phyloP scores from a whole-genome alignment of 2,113 vertebrate genomes.

The Melanotaenia duboulayi region DNA sequence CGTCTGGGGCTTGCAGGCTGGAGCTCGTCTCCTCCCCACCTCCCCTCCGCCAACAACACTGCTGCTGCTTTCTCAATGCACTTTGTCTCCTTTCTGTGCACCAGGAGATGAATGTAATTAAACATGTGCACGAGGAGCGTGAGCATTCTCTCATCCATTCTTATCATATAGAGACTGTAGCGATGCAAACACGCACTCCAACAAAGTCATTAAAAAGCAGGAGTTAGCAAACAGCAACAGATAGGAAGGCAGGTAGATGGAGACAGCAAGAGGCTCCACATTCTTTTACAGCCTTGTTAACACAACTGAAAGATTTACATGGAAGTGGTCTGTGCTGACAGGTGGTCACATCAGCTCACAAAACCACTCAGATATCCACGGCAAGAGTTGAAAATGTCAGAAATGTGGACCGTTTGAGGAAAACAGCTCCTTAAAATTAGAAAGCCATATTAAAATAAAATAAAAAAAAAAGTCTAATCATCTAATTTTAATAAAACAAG shows the following conservation, averaged over 20 bases:
- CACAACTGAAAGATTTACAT: conserved; percentile 32
- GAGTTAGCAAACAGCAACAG: conserved; percentile 28
- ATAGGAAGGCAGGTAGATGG: conserved; percentile 46
- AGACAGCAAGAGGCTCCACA: conserved; percentile 45
- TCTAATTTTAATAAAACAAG: conserved; percentile 48
- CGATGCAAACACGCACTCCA: conserved; percentile 3
- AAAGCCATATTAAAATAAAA: conserved; percentile 4
- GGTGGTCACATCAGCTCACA: conserved; percentile 27
- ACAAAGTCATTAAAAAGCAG: conserved; percentile 24
- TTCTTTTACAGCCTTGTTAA: conserved; percentile 51
- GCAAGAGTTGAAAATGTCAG: neutral
- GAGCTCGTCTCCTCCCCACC: conserved; percentile 87
- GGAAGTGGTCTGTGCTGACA: conserved; percentile 33
- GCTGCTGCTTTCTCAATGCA: conserved; percentile 84
- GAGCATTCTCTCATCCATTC: conserved; percentile 34
- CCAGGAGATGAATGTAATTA: conserved; percentile 73
- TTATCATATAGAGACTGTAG: conserved; percentile 23
- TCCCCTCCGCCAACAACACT: conserved; percentile 66
- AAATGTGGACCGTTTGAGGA: neutral
- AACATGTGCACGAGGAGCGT: conserved; percentile 82
- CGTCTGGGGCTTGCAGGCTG: conserved; percentile 97
- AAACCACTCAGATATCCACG: conserved; percentile 5
- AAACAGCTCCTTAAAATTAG: conserved; percentile 10
- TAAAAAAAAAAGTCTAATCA: conserved; percentile 14
- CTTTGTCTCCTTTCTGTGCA: conserved; percentile 86